Base-by-base conservation (phyloP, 2,888 invertebrate genomes). In the Perithous albicinctus region DNA sequence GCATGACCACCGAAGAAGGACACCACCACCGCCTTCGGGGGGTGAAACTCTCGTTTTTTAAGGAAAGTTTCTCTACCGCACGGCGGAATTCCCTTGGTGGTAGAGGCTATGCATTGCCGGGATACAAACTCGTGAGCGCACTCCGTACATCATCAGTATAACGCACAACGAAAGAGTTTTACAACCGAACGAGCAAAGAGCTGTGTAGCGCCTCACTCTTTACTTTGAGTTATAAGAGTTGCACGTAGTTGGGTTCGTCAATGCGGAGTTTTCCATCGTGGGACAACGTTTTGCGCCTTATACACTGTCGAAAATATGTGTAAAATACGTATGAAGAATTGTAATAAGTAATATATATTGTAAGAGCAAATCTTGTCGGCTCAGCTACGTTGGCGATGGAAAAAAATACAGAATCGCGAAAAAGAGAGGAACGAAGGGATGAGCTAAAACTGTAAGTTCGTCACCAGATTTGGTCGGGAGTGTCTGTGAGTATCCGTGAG, bases 11-110 rank as follows among this genome's bases (percentile, higher is more conserved):
- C 59, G 56, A 46, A 72, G 46, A 72, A 18, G 29, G n/a, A 29
- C 46, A 54, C 43, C 51, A 63, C 51, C 51, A 63, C 61, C 77
- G 18, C 23, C 61, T 63, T 1, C 10, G 15, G 23, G 18, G 41
- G 48, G 59, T 46, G 38, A 67, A 32, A 56, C 38, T 66, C 66
- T 10, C 32, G 63, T 61, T 69, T 77, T 72, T 56, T 26, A 78
- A 78, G 56, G 18, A 73, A 73, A 78, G 38, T 74, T 69, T 54
- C 48, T 54, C 35, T 54, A 38, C 35, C 8, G 32, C 32, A 12
- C 32, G 2, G 20, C 38, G 32, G 15, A 64, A 26, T 26, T 29
- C 64, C 23, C 26, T 46, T 26, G 64, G 43, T 8, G 38, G 63
- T 8, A 18, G 43, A 64, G 64, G 26, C 35, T 38, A 8, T 35